A percentile compares a stretch with the other conserved stretches of the same genome.
These are phyloP conservation scores for Xiphias gladius DNA, from an alignment of 2,113 vertebrate species.

Conservation along the genomic window DNA sequence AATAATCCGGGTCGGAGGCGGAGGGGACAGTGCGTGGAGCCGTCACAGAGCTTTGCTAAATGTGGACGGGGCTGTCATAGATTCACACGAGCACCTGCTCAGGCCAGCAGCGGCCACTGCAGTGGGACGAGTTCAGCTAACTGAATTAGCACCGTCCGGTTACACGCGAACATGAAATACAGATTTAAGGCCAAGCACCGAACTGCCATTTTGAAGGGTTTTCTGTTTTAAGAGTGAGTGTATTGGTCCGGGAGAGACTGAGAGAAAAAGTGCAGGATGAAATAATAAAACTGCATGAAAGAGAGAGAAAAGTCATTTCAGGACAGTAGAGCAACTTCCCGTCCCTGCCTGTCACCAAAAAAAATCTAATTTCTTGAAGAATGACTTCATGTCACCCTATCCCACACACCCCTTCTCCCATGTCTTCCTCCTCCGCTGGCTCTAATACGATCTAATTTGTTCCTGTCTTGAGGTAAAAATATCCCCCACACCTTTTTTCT, in stretches of 20 bases:
- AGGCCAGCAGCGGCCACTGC: neutral
- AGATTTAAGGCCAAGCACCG: no score
- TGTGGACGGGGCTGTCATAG: conserved; percentile 64
- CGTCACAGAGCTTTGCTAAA: conserved; percentile 77
- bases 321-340: neutral
- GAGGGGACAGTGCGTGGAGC: conserved; percentile 32
- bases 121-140: neutral
- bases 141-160: neutral
- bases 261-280: neutral
- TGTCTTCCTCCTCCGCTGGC: neutral
- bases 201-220: no score
- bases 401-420: neutral
- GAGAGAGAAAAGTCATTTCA: neutral
- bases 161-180: neutral
- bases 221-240: neutral
- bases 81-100: conserved; percentile 42
- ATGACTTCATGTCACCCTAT: neutral
- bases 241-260: neutral
- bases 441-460: conserved; percentile 35
- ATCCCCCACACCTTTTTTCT: neutral
- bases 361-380: neutral
- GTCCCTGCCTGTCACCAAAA: neutral
- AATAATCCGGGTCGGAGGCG: conserved; percentile 76
- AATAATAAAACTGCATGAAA: neutral
- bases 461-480: conserved; percentile 28